phyloP scores from a whole-genome alignment of 2,888 invertebrate genomes.

The Drosophila mayaguana region DNA sequence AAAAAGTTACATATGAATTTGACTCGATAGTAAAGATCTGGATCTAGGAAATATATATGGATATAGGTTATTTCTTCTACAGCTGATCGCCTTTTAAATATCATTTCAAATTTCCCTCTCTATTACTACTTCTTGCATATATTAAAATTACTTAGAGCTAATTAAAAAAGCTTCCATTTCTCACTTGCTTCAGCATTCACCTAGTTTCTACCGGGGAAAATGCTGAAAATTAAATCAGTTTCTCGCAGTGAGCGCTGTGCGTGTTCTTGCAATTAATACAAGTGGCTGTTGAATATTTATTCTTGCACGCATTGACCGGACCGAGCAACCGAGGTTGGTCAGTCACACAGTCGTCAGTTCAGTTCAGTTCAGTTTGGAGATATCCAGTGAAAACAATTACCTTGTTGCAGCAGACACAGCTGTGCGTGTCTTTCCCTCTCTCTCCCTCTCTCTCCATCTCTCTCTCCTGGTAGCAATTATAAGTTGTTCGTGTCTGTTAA shows the following conservation, averaged over 20 bases:
- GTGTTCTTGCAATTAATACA: conserved; percentile 66
- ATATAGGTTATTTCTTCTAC: too few relatives aligned
- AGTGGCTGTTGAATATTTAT: conserved; percentile 70
- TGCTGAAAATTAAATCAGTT: conserved; percentile 17
- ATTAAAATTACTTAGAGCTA: too few relatives aligned
- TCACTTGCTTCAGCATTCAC: conserved; percentile 5
- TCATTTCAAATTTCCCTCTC: background rate
- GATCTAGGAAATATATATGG: too few relatives aligned
- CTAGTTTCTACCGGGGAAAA: background rate
- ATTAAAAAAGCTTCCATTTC: background rate
- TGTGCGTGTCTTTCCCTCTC: conserved; percentile 21
- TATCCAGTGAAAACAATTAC: conserved; percentile 55
- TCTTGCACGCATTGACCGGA: conserved; percentile 47
- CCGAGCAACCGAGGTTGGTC: conserved; percentile 20
- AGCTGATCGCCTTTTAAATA: background rate
- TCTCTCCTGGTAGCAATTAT: conserved; percentile 62
- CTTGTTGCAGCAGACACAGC: conserved; percentile 55
- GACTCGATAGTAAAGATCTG: too few relatives aligned
- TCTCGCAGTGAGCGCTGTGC: conserved; percentile 26
- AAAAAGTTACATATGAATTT: too few relatives aligned
- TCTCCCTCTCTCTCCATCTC: conserved; percentile 7
- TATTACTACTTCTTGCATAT: background rate
- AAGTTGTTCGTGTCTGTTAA: conserved; percentile 80
- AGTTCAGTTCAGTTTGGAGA: conserved; percentile 9
- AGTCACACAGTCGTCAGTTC: conserved; percentile 14